phyloP scores from a whole-genome alignment of 2,888 invertebrate species.

The Odiellus spinosus region DNA sequence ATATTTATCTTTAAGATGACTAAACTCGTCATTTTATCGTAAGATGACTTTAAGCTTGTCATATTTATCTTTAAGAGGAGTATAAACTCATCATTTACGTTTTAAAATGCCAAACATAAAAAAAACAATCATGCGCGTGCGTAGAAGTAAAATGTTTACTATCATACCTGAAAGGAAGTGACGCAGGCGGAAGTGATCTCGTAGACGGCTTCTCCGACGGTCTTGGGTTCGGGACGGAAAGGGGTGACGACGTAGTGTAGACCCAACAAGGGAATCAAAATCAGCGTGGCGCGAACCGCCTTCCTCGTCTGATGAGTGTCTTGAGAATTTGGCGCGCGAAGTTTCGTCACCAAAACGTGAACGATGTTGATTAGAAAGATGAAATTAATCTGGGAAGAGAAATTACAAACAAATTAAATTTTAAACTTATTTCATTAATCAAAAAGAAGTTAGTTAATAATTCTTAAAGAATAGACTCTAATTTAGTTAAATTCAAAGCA shows the following conservation, averaged over 20 bases:
- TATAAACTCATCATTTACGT: no score
- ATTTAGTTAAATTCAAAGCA: background rate
- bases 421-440: background rate
- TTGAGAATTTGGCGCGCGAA: constrained; percentile 42
- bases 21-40: no score
- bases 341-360: constrained; percentile 63
- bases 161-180: constrained; percentile 64
- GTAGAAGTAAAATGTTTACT: no score
- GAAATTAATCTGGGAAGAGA: constrained; percentile 43
- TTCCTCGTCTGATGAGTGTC: constrained; percentile 27
- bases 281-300: constrained; percentile 59
- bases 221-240: constrained; percentile 51
- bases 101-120: no score
- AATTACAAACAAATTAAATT: background rate
- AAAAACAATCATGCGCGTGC: no score
- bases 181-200: constrained; percentile 69
- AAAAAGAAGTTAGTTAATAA: background rate
- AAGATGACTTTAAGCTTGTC: no score
- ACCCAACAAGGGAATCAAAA: constrained; percentile 76
- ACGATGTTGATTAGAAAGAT: constrained; percentile 78
- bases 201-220: constrained; percentile 40
- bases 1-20: no score
- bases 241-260: constrained; percentile 77
- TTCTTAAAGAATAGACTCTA: background rate
- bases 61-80: no score